phyloP scores from a whole-genome alignment of 2,113 vertebrate species.

The Conger conger region DNA sequence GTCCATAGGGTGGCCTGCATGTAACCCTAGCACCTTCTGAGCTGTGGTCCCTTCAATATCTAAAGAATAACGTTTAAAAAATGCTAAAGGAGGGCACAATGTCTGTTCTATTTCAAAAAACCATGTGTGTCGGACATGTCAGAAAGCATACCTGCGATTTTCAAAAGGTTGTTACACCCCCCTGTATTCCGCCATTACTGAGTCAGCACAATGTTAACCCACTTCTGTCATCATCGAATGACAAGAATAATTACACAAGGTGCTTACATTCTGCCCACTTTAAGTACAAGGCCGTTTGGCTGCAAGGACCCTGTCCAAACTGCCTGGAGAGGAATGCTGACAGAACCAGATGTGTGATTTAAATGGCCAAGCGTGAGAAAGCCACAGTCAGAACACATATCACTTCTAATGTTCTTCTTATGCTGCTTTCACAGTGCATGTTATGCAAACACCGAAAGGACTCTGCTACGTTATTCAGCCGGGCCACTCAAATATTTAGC shows the following conservation, averaged over 20 bases:
- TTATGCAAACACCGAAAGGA: not conserved
- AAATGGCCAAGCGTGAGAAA: not conserved
- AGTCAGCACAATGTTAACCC: not conserved
- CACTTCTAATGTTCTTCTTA: not conserved
- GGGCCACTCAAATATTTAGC: not conserved
- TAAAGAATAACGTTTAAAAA: no score
- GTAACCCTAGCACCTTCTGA: no score
- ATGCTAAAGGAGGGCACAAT: not conserved
- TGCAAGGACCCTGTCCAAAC: not conserved
- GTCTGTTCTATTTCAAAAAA: no score
- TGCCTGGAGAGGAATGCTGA: not conserved
- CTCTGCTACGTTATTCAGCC: not conserved
- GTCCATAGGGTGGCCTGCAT: no score
- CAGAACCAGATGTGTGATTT: conserved; percentile 8
- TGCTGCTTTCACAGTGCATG: not conserved
- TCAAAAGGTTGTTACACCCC: not conserved
- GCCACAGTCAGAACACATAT: not conserved
- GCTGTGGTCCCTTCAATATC: no score
- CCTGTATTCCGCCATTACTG: not conserved
- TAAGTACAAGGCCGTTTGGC: not conserved
- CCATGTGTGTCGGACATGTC: no score
- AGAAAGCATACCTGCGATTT: not conserved
- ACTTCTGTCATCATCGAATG: not conserved
- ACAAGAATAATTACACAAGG: not conserved
- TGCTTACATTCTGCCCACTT: not conserved